A percentile compares a stretch with the other conserved stretches of the same genome.
Conservation (phyloP, 2,888 invertebrate species). For the Xestoiulus laeticollis region DNA sequence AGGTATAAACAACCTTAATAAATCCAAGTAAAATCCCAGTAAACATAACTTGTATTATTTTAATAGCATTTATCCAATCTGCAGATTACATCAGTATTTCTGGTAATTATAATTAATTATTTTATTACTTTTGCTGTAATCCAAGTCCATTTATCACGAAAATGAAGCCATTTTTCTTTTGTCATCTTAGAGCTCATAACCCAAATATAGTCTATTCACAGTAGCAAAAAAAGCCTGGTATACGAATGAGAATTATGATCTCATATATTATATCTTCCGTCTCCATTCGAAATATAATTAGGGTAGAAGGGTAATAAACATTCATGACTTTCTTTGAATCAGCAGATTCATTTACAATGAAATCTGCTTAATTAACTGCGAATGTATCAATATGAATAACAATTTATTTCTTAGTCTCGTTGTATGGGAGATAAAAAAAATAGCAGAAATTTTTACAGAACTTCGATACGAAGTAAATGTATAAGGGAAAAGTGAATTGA, state of each 20-base stretch:
- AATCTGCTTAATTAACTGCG: constrained; percentile 21
- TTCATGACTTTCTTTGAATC: neutral
- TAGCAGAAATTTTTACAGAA: neutral
- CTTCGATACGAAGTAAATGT: neutral
- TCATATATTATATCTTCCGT: neutral
- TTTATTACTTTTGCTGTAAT: neutral
- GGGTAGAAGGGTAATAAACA: neutral
- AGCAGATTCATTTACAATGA: constrained; percentile 25
- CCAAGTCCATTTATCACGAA: neutral
- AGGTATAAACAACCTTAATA: too few species aligned
- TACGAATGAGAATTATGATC: neutral
- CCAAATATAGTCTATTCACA: neutral
- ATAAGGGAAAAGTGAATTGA: neutral
- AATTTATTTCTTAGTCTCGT: neutral
- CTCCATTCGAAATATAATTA: neutral
- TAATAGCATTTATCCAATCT: neutral
- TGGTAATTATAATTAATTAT: neutral
- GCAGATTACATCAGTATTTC: neutral
- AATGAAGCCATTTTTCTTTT: neutral
- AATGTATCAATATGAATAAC: neutral
- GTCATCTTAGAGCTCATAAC: neutral
- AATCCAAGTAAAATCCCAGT: too few species aligned
- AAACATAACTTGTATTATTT: too few species aligned
- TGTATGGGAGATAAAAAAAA: neutral
- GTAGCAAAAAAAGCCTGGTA: neutral